These are phyloP conservation scores for Lypha dubia DNA, from an alignment of 2,888 invertebrate species.

Conservation along the genomic window DNA sequence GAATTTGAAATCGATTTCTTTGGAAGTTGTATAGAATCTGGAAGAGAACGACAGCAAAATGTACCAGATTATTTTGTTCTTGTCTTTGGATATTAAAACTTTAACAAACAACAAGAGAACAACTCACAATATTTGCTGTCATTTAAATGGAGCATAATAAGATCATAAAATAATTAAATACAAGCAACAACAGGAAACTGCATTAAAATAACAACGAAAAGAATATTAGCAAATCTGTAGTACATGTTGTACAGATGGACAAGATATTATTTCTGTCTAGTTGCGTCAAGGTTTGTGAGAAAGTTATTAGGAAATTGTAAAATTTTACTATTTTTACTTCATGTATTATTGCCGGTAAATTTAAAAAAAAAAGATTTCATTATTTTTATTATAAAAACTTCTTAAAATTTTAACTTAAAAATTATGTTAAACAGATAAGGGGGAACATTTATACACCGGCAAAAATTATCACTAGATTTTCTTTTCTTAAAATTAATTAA, in stretches of 20 bases:
- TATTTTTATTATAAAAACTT: too few species aligned
- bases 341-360: neutral
- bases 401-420: too few species aligned
- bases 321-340: neutral
- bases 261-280: neutral
- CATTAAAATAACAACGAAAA: slow-evolving; percentile 14
- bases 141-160: slow-evolving; percentile 51
- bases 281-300: neutral
- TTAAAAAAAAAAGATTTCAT: neutral
- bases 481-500: too few species aligned
- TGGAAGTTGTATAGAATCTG: slow-evolving; percentile 26
- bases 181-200: slow-evolving; percentile 55
- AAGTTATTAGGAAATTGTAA: neutral
- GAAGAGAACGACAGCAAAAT: slow-evolving; percentile 24
- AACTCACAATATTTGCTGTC: slow-evolving; percentile 47
- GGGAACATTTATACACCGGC: too few species aligned
- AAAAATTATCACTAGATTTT: too few species aligned
- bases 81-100: slow-evolving; percentile 33
- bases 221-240: neutral
- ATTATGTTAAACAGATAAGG: too few species aligned
- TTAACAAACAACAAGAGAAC: slow-evolving; percentile 25
- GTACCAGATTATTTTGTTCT: slow-evolving; percentile 21
- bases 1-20: slow-evolving; percentile 62
- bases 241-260: neutral
- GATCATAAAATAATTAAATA: slow-evolving; percentile 49